Evolutionary conservation across 2,797 vertebrate species (phyloP).

Genomic region (Crypturellus tataupa): DNA sequence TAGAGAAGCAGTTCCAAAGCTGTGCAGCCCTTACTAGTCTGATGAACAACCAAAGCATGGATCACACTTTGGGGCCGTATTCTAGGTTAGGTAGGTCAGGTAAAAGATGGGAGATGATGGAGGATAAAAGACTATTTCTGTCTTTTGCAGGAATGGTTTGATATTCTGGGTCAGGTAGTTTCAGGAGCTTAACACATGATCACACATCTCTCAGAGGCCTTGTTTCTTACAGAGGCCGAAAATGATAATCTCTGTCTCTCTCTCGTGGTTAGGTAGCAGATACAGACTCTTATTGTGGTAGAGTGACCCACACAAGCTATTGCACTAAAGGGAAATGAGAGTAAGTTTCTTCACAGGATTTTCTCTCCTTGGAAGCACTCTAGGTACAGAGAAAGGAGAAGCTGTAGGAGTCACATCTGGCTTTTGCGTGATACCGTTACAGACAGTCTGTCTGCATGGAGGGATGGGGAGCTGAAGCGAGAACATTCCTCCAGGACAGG

Average conservation of each 20-base stretch:
- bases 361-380: constrained; percentile 16
- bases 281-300: not conserved
- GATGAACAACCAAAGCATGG: not conserved
- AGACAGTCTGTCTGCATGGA: not conserved
- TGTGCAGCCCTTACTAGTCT: not conserved
- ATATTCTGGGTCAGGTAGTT: not conserved
- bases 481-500: not conserved
- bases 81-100: not conserved
- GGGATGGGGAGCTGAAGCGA: not conserved
- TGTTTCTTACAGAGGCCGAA: not conserved
- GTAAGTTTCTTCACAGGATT: not conserved
- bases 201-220: not conserved
- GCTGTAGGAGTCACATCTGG: not conserved
- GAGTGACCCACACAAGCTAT: not conserved
- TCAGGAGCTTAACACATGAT: not conserved
- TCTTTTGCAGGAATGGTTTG: not conserved
- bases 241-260: not conserved
- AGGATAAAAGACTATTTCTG: not conserved
- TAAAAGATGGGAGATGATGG: not conserved
- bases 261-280: not conserved
- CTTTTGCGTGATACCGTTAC: not conserved
- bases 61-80: not conserved
- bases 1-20: not conserved
- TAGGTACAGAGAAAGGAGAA: not conserved
- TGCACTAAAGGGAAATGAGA: constrained; percentile 24